These are phyloP conservation scores for Alosa alosa DNA, from an alignment of 2,113 vertebrate species.

Conservation along the genomic window DNA sequence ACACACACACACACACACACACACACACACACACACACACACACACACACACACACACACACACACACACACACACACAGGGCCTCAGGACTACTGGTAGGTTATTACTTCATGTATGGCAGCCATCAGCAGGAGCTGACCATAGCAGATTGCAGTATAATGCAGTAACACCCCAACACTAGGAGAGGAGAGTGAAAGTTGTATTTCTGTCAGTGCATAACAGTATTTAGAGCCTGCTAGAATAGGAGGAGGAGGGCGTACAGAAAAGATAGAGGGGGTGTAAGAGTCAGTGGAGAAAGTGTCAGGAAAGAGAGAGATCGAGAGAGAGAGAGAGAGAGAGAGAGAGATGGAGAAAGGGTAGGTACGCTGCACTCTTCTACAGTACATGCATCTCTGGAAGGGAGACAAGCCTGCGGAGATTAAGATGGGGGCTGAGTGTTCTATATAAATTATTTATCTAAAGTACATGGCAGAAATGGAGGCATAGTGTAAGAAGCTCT, in stretches of 20 bases:
- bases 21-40: not conserved
- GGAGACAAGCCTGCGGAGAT: conserved; percentile 42
- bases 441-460: conserved; percentile 55
- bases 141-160: conserved; percentile 10
- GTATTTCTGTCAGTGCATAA: not conserved
- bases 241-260: not conserved
- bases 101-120: conserved; percentile 15
- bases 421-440: conserved; percentile 39
- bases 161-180: conserved; percentile 16
- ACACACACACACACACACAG: not conserved
- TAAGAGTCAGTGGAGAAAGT: not conserved
- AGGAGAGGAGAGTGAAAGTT: not conserved
- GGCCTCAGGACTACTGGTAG: not conserved
- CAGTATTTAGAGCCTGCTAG: not conserved
- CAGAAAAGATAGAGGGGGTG: not conserved
- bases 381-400: conserved; percentile 30
- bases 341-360: conserved; percentile 21
- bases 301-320: not conserved
- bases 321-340: not conserved
- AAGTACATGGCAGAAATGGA: conserved; percentile 25
- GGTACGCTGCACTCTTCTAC: conserved; percentile 28
- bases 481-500: not conserved
- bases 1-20: no score
- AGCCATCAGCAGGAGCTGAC: not conserved
- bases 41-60: not conserved